Evolutionary conservation across 2,113 vertebrate species (phyloP).

Genomic region (Cettia cetti): DNA sequence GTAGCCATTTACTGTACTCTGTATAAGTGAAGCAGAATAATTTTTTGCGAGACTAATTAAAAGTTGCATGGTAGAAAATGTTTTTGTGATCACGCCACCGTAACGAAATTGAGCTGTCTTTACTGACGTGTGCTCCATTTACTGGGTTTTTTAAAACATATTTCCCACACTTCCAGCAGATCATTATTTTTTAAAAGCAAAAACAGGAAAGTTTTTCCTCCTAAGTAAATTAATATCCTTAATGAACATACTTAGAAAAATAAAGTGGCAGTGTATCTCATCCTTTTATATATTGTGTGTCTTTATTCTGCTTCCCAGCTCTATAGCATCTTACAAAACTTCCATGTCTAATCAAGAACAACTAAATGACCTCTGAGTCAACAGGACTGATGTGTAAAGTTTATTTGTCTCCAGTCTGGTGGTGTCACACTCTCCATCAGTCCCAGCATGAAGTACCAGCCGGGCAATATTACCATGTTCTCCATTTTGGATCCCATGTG

Average conservation of each 20-base stretch:
- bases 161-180: constrained; percentile 53
- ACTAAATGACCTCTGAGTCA: background rate
- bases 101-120: constrained; percentile 58
- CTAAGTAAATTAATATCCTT: background rate
- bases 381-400: background rate
- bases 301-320: background rate
- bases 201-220: background rate
- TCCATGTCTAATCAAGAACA: constrained; percentile 3
- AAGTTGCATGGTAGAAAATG: constrained; percentile 45
- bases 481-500: background rate
- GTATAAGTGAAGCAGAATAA: constrained; percentile 59
- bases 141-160: background rate
- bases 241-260: background rate
- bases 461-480: background rate
- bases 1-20: constrained; percentile 57
- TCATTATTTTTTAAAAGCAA: background rate
- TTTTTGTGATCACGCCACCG: constrained; percentile 62
- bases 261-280: background rate
- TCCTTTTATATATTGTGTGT: background rate
- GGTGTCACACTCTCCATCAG: background rate
- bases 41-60: constrained; percentile 54
- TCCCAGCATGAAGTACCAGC: background rate
- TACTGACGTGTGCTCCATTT: constrained; percentile 46
- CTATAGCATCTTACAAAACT: background rate
- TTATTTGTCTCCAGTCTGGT: background rate